A percentile compares a stretch with the other conserved stretches of the same genome.
phyloP scores from a whole-genome alignment of 2,888 invertebrate species.

The Brenthis daphne region DNA sequence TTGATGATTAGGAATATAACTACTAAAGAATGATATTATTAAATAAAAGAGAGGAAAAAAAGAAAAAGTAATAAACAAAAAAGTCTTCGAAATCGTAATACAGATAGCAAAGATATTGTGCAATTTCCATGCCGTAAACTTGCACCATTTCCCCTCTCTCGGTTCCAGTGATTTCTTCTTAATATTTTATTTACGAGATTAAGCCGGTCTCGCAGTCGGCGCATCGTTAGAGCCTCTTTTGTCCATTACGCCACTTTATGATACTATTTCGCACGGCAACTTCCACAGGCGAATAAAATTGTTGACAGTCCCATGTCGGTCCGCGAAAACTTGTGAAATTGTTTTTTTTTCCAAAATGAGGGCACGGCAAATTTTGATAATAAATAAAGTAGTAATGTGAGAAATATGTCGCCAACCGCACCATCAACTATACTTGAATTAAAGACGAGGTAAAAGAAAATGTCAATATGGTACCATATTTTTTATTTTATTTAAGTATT shows the following conservation, averaged over 20 bases:
- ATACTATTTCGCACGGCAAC: constrained; percentile 58
- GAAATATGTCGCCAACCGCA: constrained; percentile 29
- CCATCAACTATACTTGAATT: constrained; percentile 32
- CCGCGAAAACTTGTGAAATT: constrained; percentile 48
- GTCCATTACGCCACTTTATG: constrained; percentile 69
- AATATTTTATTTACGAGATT: constrained; percentile 77
- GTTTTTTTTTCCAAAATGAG: constrained; percentile 49
- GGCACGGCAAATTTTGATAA: constrained; percentile 49
- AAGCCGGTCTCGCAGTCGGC: constrained; percentile 55
- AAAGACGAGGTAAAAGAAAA: constrained; percentile 19
- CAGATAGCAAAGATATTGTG: constrained; percentile 50
- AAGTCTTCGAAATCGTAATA: constrained; percentile 38
- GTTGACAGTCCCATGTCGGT: constrained; percentile 53
- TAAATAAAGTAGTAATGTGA: constrained; percentile 57
- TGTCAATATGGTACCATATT: neutral
- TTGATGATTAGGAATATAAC: too few species aligned
- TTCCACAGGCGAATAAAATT: constrained; percentile 55
- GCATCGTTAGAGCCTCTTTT: constrained; percentile 65
- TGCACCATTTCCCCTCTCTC: constrained; percentile 46
- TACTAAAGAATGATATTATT: constrained; percentile 7
- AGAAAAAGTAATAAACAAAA: constrained; percentile 9
- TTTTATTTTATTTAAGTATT: neutral
- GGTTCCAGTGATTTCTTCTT: constrained; percentile 72
- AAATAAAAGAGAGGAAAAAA: constrained; percentile 11
- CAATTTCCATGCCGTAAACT: constrained; percentile 61